These are phyloP conservation scores for Vespertilio murinus DNA, from an alignment of 2,797 vertebrate genomes.

Conservation along the genomic window DNA sequence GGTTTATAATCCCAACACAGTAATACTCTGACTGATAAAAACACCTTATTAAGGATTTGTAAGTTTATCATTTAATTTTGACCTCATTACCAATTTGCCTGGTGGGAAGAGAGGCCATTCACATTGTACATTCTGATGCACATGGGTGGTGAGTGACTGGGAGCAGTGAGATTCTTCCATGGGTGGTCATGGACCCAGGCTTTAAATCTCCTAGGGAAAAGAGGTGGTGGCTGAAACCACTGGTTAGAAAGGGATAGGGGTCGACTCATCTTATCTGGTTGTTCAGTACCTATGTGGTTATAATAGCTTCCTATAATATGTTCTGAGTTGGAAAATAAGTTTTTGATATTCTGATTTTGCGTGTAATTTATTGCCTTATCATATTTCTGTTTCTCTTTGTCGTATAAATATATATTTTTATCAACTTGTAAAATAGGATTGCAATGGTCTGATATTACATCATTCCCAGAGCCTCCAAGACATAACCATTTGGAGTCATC, in stretches of 20 bases:
- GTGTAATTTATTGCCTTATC: background rate
- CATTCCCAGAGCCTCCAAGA: background rate
- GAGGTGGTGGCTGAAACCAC: background rate
- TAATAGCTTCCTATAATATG: background rate
- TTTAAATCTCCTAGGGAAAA: background rate
- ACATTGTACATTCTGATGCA: background rate
- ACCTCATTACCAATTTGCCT: background rate
- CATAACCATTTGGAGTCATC: background rate
- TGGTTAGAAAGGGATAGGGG: background rate
- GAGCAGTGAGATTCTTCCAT: background rate
- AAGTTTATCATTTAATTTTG: slow-evolving; percentile 26
- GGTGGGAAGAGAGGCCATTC: background rate
- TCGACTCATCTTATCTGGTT: background rate
- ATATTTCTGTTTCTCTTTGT: background rate
- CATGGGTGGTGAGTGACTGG: background rate
- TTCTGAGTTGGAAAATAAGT: background rate
- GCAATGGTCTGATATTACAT: background rate
- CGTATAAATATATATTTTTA: background rate
- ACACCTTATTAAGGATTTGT: background rate
- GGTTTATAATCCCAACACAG: slow-evolving; percentile 1
- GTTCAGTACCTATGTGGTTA: background rate
- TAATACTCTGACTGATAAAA: slow-evolving; percentile 28
- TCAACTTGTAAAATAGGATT: background rate
- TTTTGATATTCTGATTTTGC: background rate
- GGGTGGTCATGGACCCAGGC: accelerated